Evolutionary conservation across 2,113 vertebrate species (phyloP).

Genomic region (Hucho hucho): DNA sequence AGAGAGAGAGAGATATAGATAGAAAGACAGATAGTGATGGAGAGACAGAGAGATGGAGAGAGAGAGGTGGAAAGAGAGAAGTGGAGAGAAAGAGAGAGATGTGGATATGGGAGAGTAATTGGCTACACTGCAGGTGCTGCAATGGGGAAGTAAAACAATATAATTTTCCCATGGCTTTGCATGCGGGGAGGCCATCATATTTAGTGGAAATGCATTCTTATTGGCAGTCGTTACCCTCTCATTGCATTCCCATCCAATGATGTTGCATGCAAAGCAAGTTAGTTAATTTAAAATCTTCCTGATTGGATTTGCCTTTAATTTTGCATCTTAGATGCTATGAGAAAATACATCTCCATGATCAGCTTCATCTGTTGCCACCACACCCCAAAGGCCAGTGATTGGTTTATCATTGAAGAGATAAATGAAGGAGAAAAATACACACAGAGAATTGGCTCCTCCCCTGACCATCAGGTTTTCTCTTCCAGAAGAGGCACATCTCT

Average conservation of each 20-base stretch:
- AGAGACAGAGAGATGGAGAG: background rate
- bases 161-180: constrained; percentile 55
- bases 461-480: background rate
- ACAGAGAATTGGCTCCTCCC: constrained; percentile 20
- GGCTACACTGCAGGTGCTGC: constrained; percentile 32
- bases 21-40: too few relatives aligned
- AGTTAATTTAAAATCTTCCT: constrained; percentile 6
- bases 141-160: constrained; percentile 37
- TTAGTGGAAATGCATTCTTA: constrained; percentile 35
- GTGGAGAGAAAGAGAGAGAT: constrained; percentile 1
- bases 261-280: constrained; percentile 24
- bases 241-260: constrained; percentile 35
- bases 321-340: background rate
- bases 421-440: constrained; percentile 4
- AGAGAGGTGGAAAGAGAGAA: background rate
- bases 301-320: background rate
- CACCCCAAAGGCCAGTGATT: background rate
- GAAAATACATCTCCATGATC: background rate
- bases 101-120: constrained; percentile 28
- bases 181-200: constrained; percentile 28
- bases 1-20: background rate
- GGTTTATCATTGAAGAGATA: constrained; percentile 11
- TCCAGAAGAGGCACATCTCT: background rate
- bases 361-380: constrained; percentile 27
- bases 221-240: constrained; percentile 29